Evolutionary conservation across 2,113 vertebrate genomes (phyloP), one percentile per base, ranked within the genome.

Genomic region (Callopanchax toddi): DNA sequence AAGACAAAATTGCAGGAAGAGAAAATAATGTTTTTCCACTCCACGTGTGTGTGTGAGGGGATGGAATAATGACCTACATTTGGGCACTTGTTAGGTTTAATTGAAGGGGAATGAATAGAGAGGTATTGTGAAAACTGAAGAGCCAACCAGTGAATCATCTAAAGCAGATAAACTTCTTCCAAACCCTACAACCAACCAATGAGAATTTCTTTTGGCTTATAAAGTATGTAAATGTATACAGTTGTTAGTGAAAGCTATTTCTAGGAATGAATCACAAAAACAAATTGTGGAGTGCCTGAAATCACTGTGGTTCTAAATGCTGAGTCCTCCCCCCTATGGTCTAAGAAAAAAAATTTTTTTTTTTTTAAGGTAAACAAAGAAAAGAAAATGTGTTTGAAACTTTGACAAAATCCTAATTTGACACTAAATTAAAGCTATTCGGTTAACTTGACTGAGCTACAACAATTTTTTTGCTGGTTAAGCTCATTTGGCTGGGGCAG

Each of bases 51-150:
- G 12, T 10, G 21, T 16, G 6, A 2, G 12, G 20, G 23, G 23
- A 26, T 45, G 56, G 45, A 34, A 44, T 61, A 52, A 78, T 71
- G 67, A 81, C 76, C 60, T 80, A 45, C 7, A 42, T 72, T 62
- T 67, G 53, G 69, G 53, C 46, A 34, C 63, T 81, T 82, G 71
- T 85, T 79, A 68, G 49, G 64, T 58, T 67, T 80, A 76, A 78
- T 81, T 81, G 66, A 56, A 74, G 57, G 67, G 67, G 78, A 78
- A 63, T 82, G 67, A 68, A 76, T 44, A 71, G 66, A 72, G 46
- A 54, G 60, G 70, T 39, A 2, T 57, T 57, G 61, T 67, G 57
- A 80, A 74, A 78, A 63, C 67, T 63, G 53, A 20, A 46, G 22
- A 10, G 43, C 21, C 50, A 46, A 52, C 66, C 74, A 73, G 78